Evolutionary conservation across 2,113 vertebrate species (phyloP), one percentile per base, ranked within the genome.

Genomic region (Elephantulus edwardii): DNA sequence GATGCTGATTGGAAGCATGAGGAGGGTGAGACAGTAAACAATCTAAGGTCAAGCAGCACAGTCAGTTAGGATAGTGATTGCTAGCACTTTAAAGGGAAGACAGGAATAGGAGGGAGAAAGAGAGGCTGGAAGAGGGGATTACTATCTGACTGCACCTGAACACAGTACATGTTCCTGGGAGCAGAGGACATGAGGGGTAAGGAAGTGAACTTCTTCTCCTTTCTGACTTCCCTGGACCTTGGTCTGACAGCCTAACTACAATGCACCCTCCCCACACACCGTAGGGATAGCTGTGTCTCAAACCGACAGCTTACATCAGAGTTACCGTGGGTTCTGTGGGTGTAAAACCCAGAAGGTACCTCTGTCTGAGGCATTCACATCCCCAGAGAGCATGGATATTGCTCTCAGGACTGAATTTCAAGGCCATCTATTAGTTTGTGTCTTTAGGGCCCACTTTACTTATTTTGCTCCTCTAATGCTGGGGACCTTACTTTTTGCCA

Each of bases 141-240:
- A 14, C 14, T 10, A 5, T 26, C 28, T n/a, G n/a, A 24, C 0
- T 4, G 20, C 0, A 0, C 30, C 5, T 35, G 38, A 46, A 52
- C n/a, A n/a, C 33, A 2, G 8, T 14, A 13, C 0, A 5, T 9
- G 30, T 13, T 12, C 72, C 28, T 1, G 0, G 44, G 70, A 46
- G 70, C 0, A 8, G 70, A 58, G 52, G 28, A 1, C 2, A 3
- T 9, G 1, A 33, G 58, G 56, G 35, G 26, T 17, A 44, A 26
- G 3, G 4, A 26, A 11, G 6, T 8, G 2, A 17, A 12, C 28
- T 44, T 10, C n/a, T n/a, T 22, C 70, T 33, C 8, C 54, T 10
- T 24, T 20, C 38, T 72, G 20, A 33, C n/a, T 38, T 22, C 2
- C 0, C 0, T 3, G 52, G n/a, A 9, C 5, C 11, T 10, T 0